These are phyloP conservation scores for Cladopsammia gracilis DNA, from an alignment of 64 coral and sea anemone genomes.

Conservation along the genomic window DNA sequence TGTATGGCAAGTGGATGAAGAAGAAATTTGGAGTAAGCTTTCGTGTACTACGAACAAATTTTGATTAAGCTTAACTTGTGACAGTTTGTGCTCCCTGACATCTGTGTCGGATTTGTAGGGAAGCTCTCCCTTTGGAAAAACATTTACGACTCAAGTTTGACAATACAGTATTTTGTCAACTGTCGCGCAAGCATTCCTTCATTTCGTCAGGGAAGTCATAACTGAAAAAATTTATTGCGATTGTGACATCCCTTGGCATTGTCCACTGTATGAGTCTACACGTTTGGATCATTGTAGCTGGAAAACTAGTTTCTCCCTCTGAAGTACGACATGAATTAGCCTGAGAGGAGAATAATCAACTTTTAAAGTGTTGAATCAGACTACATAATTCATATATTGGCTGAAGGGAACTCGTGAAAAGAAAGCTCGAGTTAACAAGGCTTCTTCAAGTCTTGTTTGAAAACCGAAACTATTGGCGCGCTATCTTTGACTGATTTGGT, in stretches of 20 bases:
- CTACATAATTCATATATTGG: background rate
- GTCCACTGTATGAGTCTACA: background rate
- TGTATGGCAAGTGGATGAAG: background rate
- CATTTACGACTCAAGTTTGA: background rate
- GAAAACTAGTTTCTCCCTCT: background rate
- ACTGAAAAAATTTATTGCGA: background rate
- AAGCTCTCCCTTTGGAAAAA: background rate
- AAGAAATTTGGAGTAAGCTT: background rate
- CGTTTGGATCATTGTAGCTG: background rate
- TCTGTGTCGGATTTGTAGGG: background rate
- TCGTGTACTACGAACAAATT: background rate
- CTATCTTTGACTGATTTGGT: background rate
- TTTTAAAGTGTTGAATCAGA: background rate
- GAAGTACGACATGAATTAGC: background rate
- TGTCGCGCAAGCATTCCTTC: background rate
- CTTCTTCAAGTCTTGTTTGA: background rate
- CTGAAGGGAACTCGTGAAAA: background rate
- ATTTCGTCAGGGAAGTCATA: background rate
- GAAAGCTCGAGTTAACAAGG: background rate
- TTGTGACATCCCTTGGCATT: slow-evolving; percentile 17
- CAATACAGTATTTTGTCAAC: background rate
- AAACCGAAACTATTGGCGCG: background rate
- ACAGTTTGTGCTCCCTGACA: background rate
- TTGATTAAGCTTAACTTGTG: background rate
- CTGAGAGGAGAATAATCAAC: background rate